A percentile compares a stretch with the other conserved stretches of the same genome.
These are phyloP conservation scores for Zhuqinia jingwanae DNA, from an alignment of 2,888 invertebrate species.

Conservation along the genomic window DNA sequence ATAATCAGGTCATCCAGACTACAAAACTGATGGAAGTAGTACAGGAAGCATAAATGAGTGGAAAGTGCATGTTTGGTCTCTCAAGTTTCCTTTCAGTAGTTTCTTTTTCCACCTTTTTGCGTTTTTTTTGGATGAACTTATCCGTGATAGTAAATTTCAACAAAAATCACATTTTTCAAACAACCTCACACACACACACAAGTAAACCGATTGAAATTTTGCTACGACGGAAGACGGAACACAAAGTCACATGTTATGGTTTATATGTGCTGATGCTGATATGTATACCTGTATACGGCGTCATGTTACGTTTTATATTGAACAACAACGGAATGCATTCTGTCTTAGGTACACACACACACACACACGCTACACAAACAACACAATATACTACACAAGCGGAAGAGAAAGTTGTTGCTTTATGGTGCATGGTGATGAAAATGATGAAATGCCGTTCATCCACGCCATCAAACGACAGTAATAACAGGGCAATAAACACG, in stretches of 20 bases:
- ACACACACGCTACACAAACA: no score
- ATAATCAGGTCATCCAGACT: slow-evolving; percentile 19
- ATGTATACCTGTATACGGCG: background rate
- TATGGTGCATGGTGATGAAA: background rate
- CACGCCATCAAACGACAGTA: no score
- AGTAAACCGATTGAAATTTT: slow-evolving; percentile 18
- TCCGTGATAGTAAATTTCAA: slow-evolving; percentile 12
- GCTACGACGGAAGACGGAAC: background rate
- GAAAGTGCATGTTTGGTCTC: background rate
- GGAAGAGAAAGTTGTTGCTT: slow-evolving; percentile 22
- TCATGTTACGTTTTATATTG: background rate
- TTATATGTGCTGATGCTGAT: background rate
- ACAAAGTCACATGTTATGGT: slow-evolving; percentile 24
- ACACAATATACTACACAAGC: background rate
- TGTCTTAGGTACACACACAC: background rate
- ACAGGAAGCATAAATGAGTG: background rate
- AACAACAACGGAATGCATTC: background rate
- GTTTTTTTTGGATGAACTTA: slow-evolving; percentile 14
- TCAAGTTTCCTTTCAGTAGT: slow-evolving; percentile 5
- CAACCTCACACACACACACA: background rate
- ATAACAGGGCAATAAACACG: no score
- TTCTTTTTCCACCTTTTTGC: slow-evolving; percentile 12
- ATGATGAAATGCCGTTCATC: background rate
- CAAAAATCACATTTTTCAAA: slow-evolving; percentile 27
- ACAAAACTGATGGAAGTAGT: background rate